Evolutionary conservation across 1,140 invertebrate genomes (phyloP).

Genomic region (Conus ventricosus): DNA sequence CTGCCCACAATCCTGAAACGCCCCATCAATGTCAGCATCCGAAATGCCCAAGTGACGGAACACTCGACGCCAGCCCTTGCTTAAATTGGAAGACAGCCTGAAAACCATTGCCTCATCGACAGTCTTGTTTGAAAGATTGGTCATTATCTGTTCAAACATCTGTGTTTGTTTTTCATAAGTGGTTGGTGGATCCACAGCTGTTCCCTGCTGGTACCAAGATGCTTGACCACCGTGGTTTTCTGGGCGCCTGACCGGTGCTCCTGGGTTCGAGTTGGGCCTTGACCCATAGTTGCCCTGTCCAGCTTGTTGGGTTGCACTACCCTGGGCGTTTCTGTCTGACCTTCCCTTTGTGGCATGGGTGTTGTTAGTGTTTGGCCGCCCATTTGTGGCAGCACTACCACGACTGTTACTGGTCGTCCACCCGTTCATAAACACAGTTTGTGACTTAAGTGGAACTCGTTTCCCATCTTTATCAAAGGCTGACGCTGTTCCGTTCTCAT

Average conservation of each 20-base stretch:
- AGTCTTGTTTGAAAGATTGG: not conserved
- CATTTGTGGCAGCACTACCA: no score
- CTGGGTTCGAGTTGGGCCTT: not conserved
- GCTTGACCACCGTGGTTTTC: not conserved
- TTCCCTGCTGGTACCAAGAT: not conserved
- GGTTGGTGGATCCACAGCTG: not conserved
- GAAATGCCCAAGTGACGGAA: not conserved
- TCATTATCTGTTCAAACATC: not conserved
- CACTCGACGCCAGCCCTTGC: constrained; percentile 19
- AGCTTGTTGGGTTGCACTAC: no score
- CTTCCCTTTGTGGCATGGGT: no score
- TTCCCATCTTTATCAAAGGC: not conserved
- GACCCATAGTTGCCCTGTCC: no score
- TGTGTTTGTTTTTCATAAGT: not conserved
- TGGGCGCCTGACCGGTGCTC: not conserved
- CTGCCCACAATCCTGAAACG: not conserved
- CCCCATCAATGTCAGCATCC: constrained; percentile 18
- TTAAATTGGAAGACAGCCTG: not conserved
- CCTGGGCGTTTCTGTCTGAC: no score
- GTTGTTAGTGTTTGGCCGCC: no score
- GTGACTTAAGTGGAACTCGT: not conserved
- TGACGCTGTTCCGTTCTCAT: not conserved
- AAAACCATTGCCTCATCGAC: not conserved
- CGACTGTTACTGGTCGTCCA: no score
- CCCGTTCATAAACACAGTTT: not conserved